These are phyloP conservation scores for Saccopteryx bilineata DNA, from an alignment of 2,113 vertebrate species.

Conservation along the genomic window DNA sequence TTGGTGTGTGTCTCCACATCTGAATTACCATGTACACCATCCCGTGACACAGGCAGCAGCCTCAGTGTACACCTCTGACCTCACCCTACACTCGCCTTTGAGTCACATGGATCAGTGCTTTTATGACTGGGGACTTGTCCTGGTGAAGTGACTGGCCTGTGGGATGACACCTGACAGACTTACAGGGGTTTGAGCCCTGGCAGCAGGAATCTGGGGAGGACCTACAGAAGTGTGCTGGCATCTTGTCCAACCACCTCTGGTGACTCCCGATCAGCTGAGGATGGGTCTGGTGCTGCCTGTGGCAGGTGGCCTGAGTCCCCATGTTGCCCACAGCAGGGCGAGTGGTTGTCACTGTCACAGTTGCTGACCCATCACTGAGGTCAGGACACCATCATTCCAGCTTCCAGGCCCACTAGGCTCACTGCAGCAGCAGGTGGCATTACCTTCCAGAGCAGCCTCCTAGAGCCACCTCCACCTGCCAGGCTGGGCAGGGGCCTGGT, in stretches of 20 bases:
- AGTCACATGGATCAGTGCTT: neutral
- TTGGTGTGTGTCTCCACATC: accelerated
- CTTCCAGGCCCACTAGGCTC: too few species aligned
- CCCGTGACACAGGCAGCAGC: neutral
- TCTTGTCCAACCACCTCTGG: too few species aligned
- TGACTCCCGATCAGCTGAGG: accelerated
- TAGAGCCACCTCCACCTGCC: too few species aligned
- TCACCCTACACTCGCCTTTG: accelerated
- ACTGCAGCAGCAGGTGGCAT: accelerated
- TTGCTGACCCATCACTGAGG: neutral
- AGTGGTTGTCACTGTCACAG: neutral
- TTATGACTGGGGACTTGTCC: neutral
- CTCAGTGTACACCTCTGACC: accelerated
- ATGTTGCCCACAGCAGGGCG: accelerated
- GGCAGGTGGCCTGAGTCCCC: neutral
- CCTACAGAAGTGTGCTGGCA: neutral
- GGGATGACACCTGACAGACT: neutral
- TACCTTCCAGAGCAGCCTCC: neutral
- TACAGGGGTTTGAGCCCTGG: neutral
- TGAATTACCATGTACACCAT: neutral
- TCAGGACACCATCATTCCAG: neutral
- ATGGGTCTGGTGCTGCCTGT: neutral
- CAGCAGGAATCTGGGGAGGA: neutral
- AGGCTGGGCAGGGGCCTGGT: neutral
- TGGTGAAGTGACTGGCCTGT: neutral